These are phyloP conservation scores for Sminthurides bifidus DNA, from an alignment of 1,140 invertebrate genomes.

Conservation along the genomic window DNA sequence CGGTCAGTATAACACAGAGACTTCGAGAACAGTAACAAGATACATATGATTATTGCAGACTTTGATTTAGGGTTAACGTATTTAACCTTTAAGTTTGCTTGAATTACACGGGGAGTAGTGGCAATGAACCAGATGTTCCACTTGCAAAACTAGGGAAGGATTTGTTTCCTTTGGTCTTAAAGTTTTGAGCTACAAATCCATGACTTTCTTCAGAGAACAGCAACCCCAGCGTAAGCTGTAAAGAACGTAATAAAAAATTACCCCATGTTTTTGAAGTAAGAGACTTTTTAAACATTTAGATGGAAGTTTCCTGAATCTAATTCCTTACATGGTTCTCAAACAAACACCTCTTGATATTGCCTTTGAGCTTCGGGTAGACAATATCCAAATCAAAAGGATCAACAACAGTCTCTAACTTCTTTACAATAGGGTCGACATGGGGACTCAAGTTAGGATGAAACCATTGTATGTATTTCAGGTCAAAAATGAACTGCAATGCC, in stretches of 20 bases:
- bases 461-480: conserved; percentile 30
- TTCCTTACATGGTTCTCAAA: conserved; percentile 31
- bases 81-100: too few species aligned
- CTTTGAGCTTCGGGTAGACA: conserved; percentile 16
- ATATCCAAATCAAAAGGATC: conserved; percentile 31
- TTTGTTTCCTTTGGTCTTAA: conserved; percentile 30
- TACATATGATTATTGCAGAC: too few species aligned
- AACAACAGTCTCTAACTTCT: conserved; percentile 12
- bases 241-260: not conserved
- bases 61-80: too few species aligned
- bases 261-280: not conserved
- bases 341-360: conserved; percentile 27
- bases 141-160: conserved; percentile 15
- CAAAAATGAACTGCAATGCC: conserved; percentile 27
- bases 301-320: not conserved
- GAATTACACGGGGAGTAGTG: conserved; percentile 29
- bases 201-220: conserved; percentile 31
- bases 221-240: conserved; percentile 25
- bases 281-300: not conserved
- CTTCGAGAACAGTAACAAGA: too few species aligned
- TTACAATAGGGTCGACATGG: conserved; percentile 4
- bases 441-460: conserved; percentile 23
- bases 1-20: too few species aligned
- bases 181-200: conserved; percentile 30
- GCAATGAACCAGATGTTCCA: conserved; percentile 8